These are phyloP conservation scores for Gonioctena quinquepunctata DNA, from an alignment of 1,140 invertebrate species.

Conservation along the genomic window DNA sequence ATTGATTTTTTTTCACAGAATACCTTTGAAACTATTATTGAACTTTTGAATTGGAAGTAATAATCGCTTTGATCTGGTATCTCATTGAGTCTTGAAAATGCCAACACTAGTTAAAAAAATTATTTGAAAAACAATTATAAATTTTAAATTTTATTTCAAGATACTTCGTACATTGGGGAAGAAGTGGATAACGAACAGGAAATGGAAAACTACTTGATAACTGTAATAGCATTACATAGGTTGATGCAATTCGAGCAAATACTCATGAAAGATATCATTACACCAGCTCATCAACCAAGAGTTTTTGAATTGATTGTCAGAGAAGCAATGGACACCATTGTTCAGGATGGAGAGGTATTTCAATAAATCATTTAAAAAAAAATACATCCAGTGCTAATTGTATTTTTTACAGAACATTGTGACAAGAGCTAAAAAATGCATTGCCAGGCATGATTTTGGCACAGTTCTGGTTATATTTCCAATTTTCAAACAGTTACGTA, in stretches of 20 bases:
- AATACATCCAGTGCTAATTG: not conserved
- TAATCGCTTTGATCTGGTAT: too few relatives aligned
- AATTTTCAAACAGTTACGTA: slow-evolving; percentile 79
- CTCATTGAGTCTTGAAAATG: too few relatives aligned
- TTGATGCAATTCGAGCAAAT: slow-evolving; percentile 86
- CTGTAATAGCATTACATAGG: slow-evolving; percentile 83
- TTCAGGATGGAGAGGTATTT: slow-evolving; percentile 80
- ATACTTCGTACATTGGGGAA: slow-evolving; percentile 59
- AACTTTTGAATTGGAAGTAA: too few relatives aligned
- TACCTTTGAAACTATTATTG: too few relatives aligned
- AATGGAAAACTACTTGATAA: slow-evolving; percentile 84
- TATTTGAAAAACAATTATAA: too few relatives aligned
- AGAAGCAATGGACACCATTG: slow-evolving; percentile 82
- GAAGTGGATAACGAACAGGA: slow-evolving; percentile 78
- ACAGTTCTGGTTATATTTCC: slow-evolving; percentile 85
- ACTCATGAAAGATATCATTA: slow-evolving; percentile 83
- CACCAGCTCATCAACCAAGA: slow-evolving; percentile 75
- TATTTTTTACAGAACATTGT: slow-evolving; percentile 70
- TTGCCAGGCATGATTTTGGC: slow-evolving; percentile 79
- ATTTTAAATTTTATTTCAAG: slow-evolving; percentile 33
- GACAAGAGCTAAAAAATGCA: slow-evolving; percentile 75
- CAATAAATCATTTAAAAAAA: too few relatives aligned
- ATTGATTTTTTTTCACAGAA: too few relatives aligned
- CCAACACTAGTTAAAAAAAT: too few relatives aligned
- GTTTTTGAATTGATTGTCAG: slow-evolving; percentile 85